A percentile compares a stretch with the other conserved stretches of the same genome.
These are phyloP conservation scores for Platysteira castanea DNA, from an alignment of 2,113 vertebrate genomes.

Conservation along the genomic window DNA sequence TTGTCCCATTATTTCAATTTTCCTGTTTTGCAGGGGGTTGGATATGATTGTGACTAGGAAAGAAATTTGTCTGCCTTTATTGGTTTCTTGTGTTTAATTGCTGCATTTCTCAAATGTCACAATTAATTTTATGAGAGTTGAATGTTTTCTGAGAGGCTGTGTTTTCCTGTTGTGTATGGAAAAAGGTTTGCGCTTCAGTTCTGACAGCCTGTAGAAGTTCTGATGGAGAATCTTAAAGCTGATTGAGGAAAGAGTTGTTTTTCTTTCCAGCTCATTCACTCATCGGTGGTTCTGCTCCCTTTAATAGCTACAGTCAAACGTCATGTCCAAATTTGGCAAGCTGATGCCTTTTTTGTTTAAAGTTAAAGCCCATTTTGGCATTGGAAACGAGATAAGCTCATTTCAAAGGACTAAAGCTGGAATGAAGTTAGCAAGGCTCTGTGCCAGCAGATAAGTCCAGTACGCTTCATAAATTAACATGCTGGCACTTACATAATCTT, in stretches of 20 bases:
- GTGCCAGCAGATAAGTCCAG: not conserved
- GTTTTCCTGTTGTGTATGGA: not conserved
- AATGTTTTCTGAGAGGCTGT: not conserved
- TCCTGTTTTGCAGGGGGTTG: not conserved
- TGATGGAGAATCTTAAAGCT: not conserved
- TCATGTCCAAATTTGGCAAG: conserved; percentile 49
- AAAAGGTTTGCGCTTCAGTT: not conserved
- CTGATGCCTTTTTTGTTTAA: conserved; percentile 66
- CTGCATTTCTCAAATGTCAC: not conserved
- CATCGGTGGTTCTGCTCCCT: conserved; percentile 13
- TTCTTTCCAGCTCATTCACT: conserved; percentile 26
- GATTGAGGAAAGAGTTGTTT: not conserved
- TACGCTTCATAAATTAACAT: not conserved
- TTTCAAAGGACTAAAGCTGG: conserved; percentile 60
- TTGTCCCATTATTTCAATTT: not conserved
- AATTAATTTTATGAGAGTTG: not conserved
- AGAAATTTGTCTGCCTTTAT: not conserved
- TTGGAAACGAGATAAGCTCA: conserved; percentile 14
- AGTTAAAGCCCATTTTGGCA: conserved; percentile 62
- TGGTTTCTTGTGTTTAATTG: not conserved
- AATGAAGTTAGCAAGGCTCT: not conserved
- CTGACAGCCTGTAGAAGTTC: not conserved
- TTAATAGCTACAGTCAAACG: conserved; percentile 46
- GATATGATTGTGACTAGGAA: not conserved
- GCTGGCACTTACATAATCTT: not conserved